Base-by-base conservation (phyloP, 2,888 invertebrate genomes). In the Luperina nickerlii region DNA sequence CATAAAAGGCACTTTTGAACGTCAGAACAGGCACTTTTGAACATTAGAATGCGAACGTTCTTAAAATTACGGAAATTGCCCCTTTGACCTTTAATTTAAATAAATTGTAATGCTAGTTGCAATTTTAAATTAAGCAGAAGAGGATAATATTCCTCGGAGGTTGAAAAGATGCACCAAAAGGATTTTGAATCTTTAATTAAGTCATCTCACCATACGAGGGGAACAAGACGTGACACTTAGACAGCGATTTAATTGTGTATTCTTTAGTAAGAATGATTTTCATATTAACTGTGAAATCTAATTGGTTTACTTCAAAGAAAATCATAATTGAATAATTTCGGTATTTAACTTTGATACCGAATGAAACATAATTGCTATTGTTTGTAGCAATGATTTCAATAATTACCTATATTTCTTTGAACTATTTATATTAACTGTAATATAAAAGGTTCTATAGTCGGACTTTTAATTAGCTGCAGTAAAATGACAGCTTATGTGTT, bases 291-390 rank as follows among this genome's bases (percentile, higher is more conserved):
- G 24, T 45, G 20, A 63, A 74, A 60, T 68, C 24, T 60, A 86
- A 86, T 82, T 86, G 70, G 45, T 57, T 66, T 32, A 82, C 48
- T 67, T 66, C 82, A 83, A 83, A 81, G 67, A 27, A 3, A 20
- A 68, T 15, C 42, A 11, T 80, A 86, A 75, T 71, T 65, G 24
- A 68, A 86, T 68, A 20, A 13, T 45, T 60, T 85, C n/a, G 11
- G 45, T 57, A 54, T 68, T 80, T 70, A 54, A 42, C 82, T 86
- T 86, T 75, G 67, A 68, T 75, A 60, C 27, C 51, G n/a, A 67
- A 66, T 51, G 63, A 67, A 81, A 74, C 24, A 63, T 48, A 82
- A 71, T 66, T 38, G 38, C 11, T 71, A 18, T 62, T 45, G 27
- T 51, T 69, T 45, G 15, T 69, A 81, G 11, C 62, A 42, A 45